These are phyloP conservation scores for Conus betulinus DNA, from an alignment of 1,140 invertebrate genomes.

Conservation along the genomic window DNA sequence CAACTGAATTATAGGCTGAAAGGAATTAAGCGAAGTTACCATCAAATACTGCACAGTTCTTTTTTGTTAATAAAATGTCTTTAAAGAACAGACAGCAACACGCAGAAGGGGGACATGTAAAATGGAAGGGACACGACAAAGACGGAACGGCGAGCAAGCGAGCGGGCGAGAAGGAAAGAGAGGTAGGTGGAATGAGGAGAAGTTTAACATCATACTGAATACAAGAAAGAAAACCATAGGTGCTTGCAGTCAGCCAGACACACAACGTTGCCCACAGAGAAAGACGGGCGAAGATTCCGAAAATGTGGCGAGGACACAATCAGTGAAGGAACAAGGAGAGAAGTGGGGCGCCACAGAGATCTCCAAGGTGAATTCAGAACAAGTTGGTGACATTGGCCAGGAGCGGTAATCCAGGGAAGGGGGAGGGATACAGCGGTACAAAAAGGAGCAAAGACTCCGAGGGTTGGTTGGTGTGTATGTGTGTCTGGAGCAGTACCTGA, in stretches of 20 bases:
- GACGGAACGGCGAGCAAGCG: background rate
- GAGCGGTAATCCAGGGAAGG: background rate
- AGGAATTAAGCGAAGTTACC: too few relatives aligned
- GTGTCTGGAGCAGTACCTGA: background rate
- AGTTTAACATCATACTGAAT: background rate
- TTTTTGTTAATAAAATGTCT: too few relatives aligned
- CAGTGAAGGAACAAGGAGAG: too few relatives aligned
- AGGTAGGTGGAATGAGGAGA: background rate
- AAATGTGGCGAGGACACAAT: too few relatives aligned
- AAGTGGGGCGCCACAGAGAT: too few relatives aligned
- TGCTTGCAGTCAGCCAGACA: background rate
- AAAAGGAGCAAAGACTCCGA: background rate
- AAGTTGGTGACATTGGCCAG: background rate
- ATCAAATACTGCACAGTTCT: too few relatives aligned
- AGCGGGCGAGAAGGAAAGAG: too few relatives aligned
- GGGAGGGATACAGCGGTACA: too few relatives aligned
- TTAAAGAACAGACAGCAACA: too few relatives aligned
- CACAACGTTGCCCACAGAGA: background rate
- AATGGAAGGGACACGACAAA: background rate
- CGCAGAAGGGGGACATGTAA: too few relatives aligned
- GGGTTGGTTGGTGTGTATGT: background rate
- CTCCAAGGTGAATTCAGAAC: background rate
- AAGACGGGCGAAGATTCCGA: background rate
- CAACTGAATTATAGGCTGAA: too few relatives aligned
- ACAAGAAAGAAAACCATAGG: background rate